Evolutionary conservation across 2,888 invertebrate genomes (phyloP).

Genomic region (Oligia latruncula): DNA sequence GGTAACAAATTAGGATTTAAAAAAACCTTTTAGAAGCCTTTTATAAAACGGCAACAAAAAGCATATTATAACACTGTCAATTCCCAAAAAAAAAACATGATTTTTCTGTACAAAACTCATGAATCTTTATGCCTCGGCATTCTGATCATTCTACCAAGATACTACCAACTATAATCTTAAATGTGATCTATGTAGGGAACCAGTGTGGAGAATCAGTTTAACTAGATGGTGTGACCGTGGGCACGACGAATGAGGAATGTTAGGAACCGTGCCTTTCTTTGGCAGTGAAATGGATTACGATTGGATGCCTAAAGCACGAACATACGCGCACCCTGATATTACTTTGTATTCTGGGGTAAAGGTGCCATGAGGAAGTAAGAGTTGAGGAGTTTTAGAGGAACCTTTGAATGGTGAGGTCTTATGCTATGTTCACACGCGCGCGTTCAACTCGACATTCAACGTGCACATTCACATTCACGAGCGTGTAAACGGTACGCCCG

Average conservation of each 20-base stretch:
- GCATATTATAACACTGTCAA: not conserved
- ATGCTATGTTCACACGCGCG: too few relatives aligned
- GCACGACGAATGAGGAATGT: slow-evolving; percentile 59
- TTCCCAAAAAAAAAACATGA: not conserved
- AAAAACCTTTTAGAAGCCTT: too few relatives aligned
- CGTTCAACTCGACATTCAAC: too few relatives aligned
- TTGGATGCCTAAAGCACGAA: not conserved
- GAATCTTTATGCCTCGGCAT: not conserved
- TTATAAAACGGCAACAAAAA: not conserved
- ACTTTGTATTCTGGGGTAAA: not conserved
- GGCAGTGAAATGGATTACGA: slow-evolving; percentile 21
- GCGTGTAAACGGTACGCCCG: too few relatives aligned
- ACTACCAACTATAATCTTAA: slow-evolving; percentile 29
- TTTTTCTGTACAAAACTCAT: not conserved
- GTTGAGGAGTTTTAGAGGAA: not conserved
- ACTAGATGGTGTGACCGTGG: slow-evolving; percentile 38
- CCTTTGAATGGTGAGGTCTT: not conserved
- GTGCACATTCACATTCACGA: too few relatives aligned
- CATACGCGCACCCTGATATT: not conserved
- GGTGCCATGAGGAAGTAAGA: slow-evolving; percentile 2
- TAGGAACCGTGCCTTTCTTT: slow-evolving; percentile 17
- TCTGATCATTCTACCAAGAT: not conserved
- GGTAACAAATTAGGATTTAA: too few relatives aligned
- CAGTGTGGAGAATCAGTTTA: slow-evolving; percentile 49
- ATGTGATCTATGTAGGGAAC: slow-evolving; percentile 44